Conservation (phyloP, 2,888 invertebrate species). For the Cryptophagus acutangulus region DNA sequence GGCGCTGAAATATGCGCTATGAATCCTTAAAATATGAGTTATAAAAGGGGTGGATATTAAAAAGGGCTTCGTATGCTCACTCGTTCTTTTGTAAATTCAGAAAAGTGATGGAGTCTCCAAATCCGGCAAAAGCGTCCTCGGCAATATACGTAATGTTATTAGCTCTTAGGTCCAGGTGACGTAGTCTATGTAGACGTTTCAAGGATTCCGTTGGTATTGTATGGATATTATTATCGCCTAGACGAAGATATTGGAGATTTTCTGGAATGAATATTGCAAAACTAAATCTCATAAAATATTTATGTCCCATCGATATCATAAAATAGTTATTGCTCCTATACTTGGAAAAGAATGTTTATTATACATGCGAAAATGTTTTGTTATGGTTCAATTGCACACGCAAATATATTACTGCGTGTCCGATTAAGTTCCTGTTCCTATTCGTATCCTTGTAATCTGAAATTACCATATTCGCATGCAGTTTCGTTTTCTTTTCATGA, state of each 20-base stretch:
- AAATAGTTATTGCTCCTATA: too few relatives aligned
- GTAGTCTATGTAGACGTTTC: constrained; percentile 75
- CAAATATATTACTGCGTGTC: constrained; percentile 1
- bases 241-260: constrained; percentile 81
- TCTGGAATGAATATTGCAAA: constrained; percentile 56
- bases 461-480: constrained; percentile 2
- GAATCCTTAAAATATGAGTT: too few relatives aligned
- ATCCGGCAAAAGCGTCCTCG: constrained; percentile 84
- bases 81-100: constrained; percentile 87
- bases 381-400: neutral
- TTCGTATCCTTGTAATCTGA: too few relatives aligned
- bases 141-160: constrained; percentile 80
- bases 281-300: too few relatives aligned
- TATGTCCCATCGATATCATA: too few relatives aligned
- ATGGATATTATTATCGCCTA: constrained; percentile 84
- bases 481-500: too few relatives aligned
- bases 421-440: neutral
- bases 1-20: too few relatives aligned
- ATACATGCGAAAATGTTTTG: neutral
- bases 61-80: constrained; percentile 62
- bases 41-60: too few relatives aligned
- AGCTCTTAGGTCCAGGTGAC: constrained; percentile 80
- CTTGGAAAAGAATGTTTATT: too few relatives aligned
- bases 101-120: constrained; percentile 88
- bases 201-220: constrained; percentile 81